Evolutionary conservation across 2,113 vertebrate genomes (phyloP).

Genomic region (Ciconia maguari): DNA sequence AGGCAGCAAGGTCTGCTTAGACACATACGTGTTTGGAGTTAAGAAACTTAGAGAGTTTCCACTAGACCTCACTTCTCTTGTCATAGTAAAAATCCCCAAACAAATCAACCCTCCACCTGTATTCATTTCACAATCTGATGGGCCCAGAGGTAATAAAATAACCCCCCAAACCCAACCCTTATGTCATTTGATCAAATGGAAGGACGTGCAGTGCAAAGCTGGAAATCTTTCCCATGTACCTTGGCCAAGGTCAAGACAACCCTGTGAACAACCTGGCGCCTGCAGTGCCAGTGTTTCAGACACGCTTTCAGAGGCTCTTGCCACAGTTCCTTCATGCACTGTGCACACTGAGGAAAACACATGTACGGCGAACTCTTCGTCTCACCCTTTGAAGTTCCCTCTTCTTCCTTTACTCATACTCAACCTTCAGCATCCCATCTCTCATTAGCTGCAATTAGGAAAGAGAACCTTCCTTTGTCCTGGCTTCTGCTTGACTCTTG

Average conservation of each 20-base stretch:
- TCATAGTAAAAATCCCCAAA: accelerated
- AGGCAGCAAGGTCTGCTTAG: neutral
- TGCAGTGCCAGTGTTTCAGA: neutral
- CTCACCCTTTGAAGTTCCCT: neutral
- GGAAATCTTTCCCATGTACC: neutral
- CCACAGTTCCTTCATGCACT: neutral
- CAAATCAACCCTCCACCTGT: neutral
- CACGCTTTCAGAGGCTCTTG: neutral
- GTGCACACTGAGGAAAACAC: neutral
- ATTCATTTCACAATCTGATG: neutral
- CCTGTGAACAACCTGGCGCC: neutral
- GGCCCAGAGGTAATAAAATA: neutral
- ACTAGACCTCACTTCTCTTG: neutral
- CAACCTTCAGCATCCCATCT: neutral
- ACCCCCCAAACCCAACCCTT: neutral
- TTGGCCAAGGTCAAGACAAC: neutral
- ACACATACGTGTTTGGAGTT: neutral
- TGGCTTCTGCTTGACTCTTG: neutral
- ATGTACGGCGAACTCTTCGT: neutral
- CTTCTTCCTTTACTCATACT: neutral
- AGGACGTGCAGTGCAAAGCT: neutral
- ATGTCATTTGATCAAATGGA: neutral
- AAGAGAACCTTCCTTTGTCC: neutral
- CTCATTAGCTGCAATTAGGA: neutral
- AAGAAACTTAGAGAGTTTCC: neutral